phyloP scores from a whole-genome alignment of 2,888 invertebrate genomes.

The Diachrysia chrysitis region DNA sequence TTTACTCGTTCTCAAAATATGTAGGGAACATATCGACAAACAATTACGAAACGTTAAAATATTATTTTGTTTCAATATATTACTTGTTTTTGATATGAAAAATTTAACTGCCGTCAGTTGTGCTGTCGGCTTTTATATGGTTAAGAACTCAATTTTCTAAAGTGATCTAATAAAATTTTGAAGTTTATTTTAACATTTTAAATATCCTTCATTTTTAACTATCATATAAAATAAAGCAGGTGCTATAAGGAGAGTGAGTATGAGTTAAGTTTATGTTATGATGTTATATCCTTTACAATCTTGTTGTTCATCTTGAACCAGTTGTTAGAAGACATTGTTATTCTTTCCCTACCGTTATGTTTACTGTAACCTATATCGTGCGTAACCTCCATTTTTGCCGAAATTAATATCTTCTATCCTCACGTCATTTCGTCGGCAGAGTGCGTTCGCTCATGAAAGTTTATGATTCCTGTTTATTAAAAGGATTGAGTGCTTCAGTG shows the following conservation, averaged over 20 bases:
- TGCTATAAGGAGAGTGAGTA: background rate
- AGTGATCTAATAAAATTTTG: too few species aligned
- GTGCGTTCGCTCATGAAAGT: slow-evolving; percentile 29
- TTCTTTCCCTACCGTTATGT: slow-evolving; percentile 5
- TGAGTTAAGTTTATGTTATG: background rate
- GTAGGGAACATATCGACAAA: too few species aligned
- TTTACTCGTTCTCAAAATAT: too few species aligned
- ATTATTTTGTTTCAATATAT: background rate
- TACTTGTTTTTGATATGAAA: background rate
- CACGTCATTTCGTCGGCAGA: slow-evolving; percentile 25
- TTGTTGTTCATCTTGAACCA: background rate
- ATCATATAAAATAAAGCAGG: too few species aligned
- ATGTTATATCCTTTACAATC: background rate
- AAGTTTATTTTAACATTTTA: too few species aligned
- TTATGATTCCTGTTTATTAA: slow-evolving; percentile 44
- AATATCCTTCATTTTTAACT: too few species aligned
- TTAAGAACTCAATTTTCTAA: background rate
- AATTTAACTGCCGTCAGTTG: background rate
- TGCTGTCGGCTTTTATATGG: background rate
- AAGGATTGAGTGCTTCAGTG: slow-evolving; percentile 23
- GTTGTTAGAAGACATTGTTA: background rate
- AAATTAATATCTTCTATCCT: slow-evolving; percentile 21
- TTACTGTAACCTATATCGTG: slow-evolving; percentile 29
- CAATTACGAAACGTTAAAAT: background rate
- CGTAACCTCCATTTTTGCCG: slow-evolving; percentile 32